Percentiles rank a stretch among this genome's conserved stretches.
phyloP scores from a whole-genome alignment of 2,797 vertebrate species.

The Staurois parvus region DNA sequence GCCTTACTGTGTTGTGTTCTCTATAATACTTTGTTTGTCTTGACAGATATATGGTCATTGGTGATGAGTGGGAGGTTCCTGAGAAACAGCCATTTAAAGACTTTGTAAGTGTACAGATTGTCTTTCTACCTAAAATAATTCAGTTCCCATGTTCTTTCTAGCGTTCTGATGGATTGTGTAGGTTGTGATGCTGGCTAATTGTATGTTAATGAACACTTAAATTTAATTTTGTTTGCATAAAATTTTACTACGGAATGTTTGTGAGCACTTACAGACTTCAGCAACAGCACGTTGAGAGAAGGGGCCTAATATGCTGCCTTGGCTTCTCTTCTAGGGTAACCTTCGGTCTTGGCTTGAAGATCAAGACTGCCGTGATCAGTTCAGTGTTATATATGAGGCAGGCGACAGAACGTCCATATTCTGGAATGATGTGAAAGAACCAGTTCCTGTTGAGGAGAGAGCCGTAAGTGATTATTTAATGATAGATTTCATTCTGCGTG shows the following conservation, averaged over 20 bases:
- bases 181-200: too few relatives aligned
- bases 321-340: conserved; percentile 82
- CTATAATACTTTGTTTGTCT: conserved; percentile 5
- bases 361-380: conserved; percentile 94
- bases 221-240: too few relatives aligned
- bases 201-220: too few relatives aligned
- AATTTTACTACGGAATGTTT: too few relatives aligned
- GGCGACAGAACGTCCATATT: conserved; percentile 95
- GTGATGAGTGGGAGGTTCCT: conserved; percentile 95
- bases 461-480: conserved; percentile 78
- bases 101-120: conserved; percentile 81
- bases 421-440: conserved; percentile 93
- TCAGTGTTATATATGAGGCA: conserved; percentile 97
- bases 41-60: conserved; percentile 94
- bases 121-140: not conserved
- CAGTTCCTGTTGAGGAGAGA: conserved; percentile 91
- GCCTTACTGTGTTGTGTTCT: not conserved
- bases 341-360: conserved; percentile 98
- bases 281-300: not conserved
- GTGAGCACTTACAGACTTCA: not conserved
- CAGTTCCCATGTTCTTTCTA: too few relatives aligned
- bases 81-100: conserved; percentile 98
- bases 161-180: not conserved
- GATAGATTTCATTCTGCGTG: too few relatives aligned
- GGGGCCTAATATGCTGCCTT: not conserved